Conservation (phyloP, 2,797 vertebrate genomes). For the Lepilemur ruficaudatus region DNA sequence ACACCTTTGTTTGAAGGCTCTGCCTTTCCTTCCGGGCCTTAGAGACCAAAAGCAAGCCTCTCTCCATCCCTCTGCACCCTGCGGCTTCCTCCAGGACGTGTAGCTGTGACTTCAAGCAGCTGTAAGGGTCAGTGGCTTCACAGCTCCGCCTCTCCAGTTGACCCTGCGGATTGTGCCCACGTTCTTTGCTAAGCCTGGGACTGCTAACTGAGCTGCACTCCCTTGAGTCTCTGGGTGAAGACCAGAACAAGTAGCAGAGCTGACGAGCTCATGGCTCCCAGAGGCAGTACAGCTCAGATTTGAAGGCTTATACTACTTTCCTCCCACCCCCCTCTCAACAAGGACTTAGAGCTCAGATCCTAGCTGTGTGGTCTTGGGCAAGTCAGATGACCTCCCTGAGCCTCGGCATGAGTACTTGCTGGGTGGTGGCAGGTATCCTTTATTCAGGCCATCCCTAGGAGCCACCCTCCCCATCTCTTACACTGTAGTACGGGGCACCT, state of each 20-base stretch:
- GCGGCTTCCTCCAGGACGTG: conserved; percentile 48
- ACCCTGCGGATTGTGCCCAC: neutral
- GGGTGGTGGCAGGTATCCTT: neutral
- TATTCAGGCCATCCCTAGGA: rapidly evolving
- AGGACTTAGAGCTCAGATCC: neutral
- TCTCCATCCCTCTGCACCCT: neutral
- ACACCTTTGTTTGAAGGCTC: neutral
- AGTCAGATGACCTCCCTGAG: neutral
- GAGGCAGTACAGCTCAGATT: neutral
- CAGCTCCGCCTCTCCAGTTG: neutral
- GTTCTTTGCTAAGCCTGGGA: neutral
- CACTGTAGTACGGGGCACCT: neutral
- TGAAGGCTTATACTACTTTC: neutral
- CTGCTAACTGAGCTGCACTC: conserved; percentile 14
- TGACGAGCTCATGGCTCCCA: neutral
- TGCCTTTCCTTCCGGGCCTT: neutral
- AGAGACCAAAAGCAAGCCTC: neutral
- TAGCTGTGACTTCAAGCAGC: conserved; percentile 20
- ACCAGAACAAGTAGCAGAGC: neutral
- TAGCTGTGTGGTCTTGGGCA: neutral
- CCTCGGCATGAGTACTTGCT: neutral
- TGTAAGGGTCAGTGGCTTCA: neutral
- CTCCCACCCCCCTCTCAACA: neutral
- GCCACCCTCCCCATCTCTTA: neutral
- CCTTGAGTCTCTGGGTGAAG: neutral